phyloP scores from a whole-genome alignment of 2,888 invertebrate species.

The Boloria euphrosyne region DNA sequence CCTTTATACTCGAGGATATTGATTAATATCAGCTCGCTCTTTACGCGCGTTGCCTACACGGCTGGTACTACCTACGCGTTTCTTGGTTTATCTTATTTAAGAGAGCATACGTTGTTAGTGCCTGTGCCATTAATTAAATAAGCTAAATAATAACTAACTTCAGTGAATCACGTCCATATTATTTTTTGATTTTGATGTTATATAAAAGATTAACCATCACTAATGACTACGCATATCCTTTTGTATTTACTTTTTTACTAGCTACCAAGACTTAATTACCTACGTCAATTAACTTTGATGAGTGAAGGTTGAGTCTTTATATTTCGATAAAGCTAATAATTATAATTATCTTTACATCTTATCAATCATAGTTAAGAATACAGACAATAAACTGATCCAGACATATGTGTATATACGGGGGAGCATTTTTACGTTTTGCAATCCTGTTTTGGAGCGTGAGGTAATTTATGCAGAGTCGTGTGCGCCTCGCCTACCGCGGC shows the following conservation, averaged over 20 bases:
- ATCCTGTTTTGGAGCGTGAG: slow-evolving; percentile 47
- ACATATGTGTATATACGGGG: slow-evolving; percentile 2
- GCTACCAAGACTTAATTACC: too few relatives aligned
- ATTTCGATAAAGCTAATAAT: background rate
- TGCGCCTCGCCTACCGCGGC: slow-evolving; percentile 50
- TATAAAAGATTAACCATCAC: too few relatives aligned
- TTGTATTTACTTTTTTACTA: too few relatives aligned
- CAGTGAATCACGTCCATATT: background rate
- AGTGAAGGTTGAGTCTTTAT: too few relatives aligned
- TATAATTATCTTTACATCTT: background rate
- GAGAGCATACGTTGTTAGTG: slow-evolving; percentile 7
- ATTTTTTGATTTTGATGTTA: too few relatives aligned
- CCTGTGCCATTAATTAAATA: slow-evolving; percentile 9
- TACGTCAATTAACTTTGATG: too few relatives aligned
- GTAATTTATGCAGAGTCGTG: slow-evolving; percentile 74
- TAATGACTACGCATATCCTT: too few relatives aligned
- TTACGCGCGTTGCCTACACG: slow-evolving; percentile 6
- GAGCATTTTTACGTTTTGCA: slow-evolving; percentile 23
- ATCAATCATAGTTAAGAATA: slow-evolving; percentile 12
- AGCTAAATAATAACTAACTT: background rate
- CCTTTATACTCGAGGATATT: slow-evolving; percentile 25
- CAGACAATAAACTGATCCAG: slow-evolving; percentile 16
- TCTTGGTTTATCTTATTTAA: slow-evolving; percentile 19
- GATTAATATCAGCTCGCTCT: slow-evolving; percentile 26
- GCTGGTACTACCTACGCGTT: slow-evolving; percentile 21